phyloP scores from a whole-genome alignment of 2,888 invertebrate genomes.

The Drepana falcataria region DNA sequence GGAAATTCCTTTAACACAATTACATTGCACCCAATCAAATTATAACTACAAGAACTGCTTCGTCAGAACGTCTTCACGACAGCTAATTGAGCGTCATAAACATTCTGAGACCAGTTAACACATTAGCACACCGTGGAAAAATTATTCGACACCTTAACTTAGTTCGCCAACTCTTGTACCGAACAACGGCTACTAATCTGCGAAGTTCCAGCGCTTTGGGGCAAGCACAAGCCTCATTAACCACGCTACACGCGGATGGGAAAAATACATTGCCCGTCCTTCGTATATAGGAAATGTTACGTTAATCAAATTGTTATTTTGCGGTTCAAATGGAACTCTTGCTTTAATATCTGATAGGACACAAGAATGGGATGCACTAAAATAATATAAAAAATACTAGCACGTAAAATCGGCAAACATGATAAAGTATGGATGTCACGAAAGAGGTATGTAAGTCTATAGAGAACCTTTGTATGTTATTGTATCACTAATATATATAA shows the following conservation, averaged over 20 bases:
- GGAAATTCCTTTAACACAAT: neutral
- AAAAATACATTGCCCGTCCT: conserved; percentile 5
- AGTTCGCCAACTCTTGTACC: conserved; percentile 16
- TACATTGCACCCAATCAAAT: neutral
- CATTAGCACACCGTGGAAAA: conserved; percentile 26
- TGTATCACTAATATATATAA: no score
- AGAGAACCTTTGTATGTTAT: no score
- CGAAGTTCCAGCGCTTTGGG: conserved; percentile 16
- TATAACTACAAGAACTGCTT: neutral
- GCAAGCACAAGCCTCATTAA: conserved; percentile 32
- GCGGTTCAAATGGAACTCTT: no score
- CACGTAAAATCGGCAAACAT: no score
- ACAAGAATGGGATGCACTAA: no score
- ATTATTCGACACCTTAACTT: conserved; percentile 13
- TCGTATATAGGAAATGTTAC: conserved; percentile 16
- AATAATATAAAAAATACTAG: no score
- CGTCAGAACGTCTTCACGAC: neutral
- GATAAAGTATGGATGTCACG: no score
- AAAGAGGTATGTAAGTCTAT: no score
- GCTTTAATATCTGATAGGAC: no score
- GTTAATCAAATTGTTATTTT: neutral
- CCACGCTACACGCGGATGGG: conserved; percentile 1
- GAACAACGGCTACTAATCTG: conserved; percentile 25
- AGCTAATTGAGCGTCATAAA: neutral
- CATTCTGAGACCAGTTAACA: conserved; percentile 12